These are phyloP conservation scores for Semicossyphus pulcher DNA, from an alignment of 2,113 vertebrate genomes.

Conservation along the genomic window DNA sequence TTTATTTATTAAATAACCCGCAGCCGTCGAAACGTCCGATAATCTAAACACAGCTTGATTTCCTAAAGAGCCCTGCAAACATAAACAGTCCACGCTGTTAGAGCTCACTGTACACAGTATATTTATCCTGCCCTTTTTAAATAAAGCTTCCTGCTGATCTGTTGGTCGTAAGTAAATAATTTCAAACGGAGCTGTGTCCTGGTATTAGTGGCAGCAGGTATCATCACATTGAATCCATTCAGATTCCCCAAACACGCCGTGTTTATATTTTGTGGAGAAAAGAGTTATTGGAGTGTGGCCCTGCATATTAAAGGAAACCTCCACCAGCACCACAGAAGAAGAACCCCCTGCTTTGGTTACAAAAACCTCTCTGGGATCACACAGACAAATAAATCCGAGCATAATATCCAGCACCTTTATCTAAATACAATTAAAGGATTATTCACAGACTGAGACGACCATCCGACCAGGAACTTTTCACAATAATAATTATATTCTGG, in stretches of 20 bases:
- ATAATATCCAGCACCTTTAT: constrained; percentile 1
- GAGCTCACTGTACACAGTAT: constrained; percentile 33
- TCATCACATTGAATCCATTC: constrained; percentile 12
- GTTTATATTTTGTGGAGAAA: constrained; percentile 13
- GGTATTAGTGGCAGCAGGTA: constrained; percentile 23
- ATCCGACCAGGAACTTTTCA: too few relatives aligned
- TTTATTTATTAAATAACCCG: constrained; percentile 62
- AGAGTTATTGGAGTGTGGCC: constrained; percentile 7
- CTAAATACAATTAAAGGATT: too few relatives aligned
- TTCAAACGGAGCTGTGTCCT: neutral
- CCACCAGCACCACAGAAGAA: constrained; percentile 12
- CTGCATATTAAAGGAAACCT: neutral
- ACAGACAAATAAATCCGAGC: constrained; percentile 15
- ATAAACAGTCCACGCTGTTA: constrained; percentile 33
- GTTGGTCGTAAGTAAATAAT: constrained; percentile 4
- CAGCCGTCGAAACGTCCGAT: constrained; percentile 41
- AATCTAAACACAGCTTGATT: constrained; percentile 65
- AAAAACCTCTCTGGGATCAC: neutral
- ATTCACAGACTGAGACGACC: too few relatives aligned
- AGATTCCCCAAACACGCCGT: neutral
- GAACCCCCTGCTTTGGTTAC: neutral
- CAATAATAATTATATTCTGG: too few relatives aligned
- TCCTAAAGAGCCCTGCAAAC: constrained; percentile 42
- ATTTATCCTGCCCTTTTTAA: constrained; percentile 54
- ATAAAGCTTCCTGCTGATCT: constrained; percentile 39